Evolutionary conservation across 2,888 invertebrate genomes (phyloP).

Genomic region (Nomada fucata): DNA sequence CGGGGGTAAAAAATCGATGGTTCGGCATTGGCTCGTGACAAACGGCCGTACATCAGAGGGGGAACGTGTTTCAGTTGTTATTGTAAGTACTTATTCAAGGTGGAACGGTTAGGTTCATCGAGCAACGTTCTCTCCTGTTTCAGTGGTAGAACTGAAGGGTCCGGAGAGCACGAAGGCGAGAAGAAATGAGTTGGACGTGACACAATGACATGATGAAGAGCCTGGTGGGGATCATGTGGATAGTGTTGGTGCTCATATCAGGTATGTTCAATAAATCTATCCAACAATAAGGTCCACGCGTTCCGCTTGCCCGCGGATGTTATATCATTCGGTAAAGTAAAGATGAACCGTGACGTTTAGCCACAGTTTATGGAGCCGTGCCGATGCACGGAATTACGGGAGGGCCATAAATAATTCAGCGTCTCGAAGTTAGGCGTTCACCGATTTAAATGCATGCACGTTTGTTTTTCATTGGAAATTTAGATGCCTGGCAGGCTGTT

Average conservation of each 20-base stretch:
- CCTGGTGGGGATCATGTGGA: conserved; percentile 87
- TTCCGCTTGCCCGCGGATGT: not conserved
- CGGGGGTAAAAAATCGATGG: no score
- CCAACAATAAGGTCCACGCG: conserved; percentile 35
- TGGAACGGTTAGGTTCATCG: conserved; percentile 44
- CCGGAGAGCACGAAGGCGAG: conserved; percentile 75
- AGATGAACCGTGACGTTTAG: no score
- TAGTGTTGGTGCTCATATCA: conserved; percentile 87
- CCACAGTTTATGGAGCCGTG: not conserved
- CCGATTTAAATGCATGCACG: not conserved
- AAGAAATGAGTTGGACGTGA: conserved; percentile 85
- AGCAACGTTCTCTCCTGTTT: conserved; percentile 59
- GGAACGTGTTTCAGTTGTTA: conserved; percentile 16
- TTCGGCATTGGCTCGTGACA: conserved; percentile 12
- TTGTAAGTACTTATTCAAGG: conserved; percentile 41
- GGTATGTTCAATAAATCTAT: conserved; percentile 81
- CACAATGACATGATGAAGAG: conserved; percentile 87
- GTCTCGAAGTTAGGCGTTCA: not conserved
- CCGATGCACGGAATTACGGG: not conserved
- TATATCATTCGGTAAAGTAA: conserved; percentile 15
- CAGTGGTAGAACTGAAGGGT: conserved; percentile 75
- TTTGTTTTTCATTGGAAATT: not conserved
- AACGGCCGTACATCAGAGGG: conserved; percentile 18
- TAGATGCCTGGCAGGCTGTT: no score
- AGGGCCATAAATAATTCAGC: conserved; percentile 7